Percentiles rank a stretch among this genome's conserved stretches.
Conservation (phyloP, 2,797 vertebrate genomes). For the Mus spretus region DNA sequence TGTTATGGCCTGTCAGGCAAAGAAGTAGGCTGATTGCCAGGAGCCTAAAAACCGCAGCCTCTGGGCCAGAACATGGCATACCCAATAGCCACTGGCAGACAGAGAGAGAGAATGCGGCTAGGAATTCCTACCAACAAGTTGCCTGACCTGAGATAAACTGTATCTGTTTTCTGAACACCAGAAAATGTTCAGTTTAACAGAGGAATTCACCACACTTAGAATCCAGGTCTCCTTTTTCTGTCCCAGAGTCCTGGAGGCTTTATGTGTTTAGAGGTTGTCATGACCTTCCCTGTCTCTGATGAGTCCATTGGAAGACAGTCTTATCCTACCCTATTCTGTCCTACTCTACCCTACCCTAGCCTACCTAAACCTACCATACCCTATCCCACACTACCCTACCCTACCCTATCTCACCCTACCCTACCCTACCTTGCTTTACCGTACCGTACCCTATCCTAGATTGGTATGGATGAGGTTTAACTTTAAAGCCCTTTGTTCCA, state of each 20-base stretch:
- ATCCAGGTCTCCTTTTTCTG: background rate
- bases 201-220: conserved; percentile 3
- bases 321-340: background rate
- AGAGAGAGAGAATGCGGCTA: background rate
- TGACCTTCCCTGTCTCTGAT: background rate
- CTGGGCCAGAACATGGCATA: background rate
- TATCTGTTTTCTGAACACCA: background rate
- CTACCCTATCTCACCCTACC: rapidly evolving
- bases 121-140: background rate
- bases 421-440: rapidly evolving
- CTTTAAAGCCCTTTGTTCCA: background rate
- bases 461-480: background rate
- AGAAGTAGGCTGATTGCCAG: background rate
- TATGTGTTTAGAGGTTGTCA: background rate
- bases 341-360: background rate
- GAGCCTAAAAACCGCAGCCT: background rate
- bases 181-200: background rate
- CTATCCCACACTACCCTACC: rapidly evolving
- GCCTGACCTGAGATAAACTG: background rate
- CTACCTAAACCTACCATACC: background rate
- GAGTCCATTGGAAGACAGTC: background rate
- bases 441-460: background rate
- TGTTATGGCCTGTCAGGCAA: background rate
- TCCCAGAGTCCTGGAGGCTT: background rate
- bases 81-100: background rate